Base-by-base conservation (phyloP, 2,113 vertebrate species). In the Grammomys surdaster region DNA sequence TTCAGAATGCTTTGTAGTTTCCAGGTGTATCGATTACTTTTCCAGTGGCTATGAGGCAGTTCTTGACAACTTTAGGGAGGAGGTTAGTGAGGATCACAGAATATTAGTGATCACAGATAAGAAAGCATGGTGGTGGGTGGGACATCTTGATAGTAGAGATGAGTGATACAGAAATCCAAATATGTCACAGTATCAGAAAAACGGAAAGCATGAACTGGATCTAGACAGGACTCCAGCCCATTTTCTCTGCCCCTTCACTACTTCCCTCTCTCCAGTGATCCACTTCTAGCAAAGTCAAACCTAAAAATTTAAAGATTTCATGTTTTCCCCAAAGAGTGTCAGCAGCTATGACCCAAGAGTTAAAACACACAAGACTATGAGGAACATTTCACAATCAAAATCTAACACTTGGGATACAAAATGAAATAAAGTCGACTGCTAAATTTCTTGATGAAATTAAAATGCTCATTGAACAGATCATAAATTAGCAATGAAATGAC, bases 361-460 rank as follows among this genome's bases (percentile, higher is more conserved):
- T 48, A 46, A 69, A 85, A 87, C 31, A 36, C 9, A 67, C 20
- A 46, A 69, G 43, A 48, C 84, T 87, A 46, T 31, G 28, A 46
- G 63, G 17, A 36, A 36, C 19, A 51, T 69, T 69, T 51, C 63
- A 69, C 10, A 51, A 19, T 87, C 17, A 36, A 51, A 69, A 22
- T 43, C 2, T 24, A 33, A 22, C 84, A 86, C 19, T 36, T 19
- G 19, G 31, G 46, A 51, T 51, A 51, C 19, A 87, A 48, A 86
- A 63, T 46, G 24, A 40, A 92, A 88, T 20, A 80, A 69, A 43
- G 36, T 14, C 84, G 75, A 13, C 54, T 67, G 2, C 10, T 92
- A 73, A 89, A 4, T 51, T 46, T 5, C 17, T 80, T 92, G 33
- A 54, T 95, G 14, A 94, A 88, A 97, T 87, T 88, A 91, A 91